Conservation (phyloP, 2,888 invertebrate genomes). For the Operophtera brumata region DNA sequence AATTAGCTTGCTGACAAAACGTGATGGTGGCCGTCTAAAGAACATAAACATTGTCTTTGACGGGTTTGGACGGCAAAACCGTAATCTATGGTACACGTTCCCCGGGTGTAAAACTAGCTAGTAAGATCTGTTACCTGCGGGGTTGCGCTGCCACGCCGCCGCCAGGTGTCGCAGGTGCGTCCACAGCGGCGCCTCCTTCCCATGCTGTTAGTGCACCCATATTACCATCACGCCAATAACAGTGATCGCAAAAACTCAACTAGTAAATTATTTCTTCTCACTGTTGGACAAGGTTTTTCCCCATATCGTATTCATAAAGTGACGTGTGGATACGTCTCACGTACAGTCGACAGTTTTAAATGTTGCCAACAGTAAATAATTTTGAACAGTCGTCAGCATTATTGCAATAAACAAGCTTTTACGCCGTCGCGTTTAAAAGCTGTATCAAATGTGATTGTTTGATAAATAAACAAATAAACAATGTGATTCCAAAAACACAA, state of each 20-base stretch:
- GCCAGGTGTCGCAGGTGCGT: slow-evolving; percentile 69
- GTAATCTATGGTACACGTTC: background rate
- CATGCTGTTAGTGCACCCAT: slow-evolving; percentile 83
- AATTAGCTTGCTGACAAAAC: background rate
- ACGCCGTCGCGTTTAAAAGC: too few relatives aligned
- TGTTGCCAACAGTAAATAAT: too few relatives aligned
- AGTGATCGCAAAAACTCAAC: slow-evolving; percentile 25
- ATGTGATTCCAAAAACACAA: too few relatives aligned
- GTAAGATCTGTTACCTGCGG: slow-evolving; percentile 46
- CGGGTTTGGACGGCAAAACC: background rate
- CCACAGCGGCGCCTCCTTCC: slow-evolving; percentile 75
- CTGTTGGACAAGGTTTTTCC: background rate
- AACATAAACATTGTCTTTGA: too few relatives aligned
- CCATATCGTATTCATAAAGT: background rate
- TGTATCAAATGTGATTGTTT: too few relatives aligned
- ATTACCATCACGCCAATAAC: slow-evolving; percentile 49
- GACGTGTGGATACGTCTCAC: too few relatives aligned
- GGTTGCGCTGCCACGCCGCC: slow-evolving; percentile 56
- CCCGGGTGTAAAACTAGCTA: background rate
- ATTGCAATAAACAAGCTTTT: too few relatives aligned
- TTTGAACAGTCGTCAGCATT: too few relatives aligned
- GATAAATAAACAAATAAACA: too few relatives aligned
- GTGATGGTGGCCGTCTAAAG: too few relatives aligned
- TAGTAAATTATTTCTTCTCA: background rate
- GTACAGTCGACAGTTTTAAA: too few relatives aligned